phyloP scores from a whole-genome alignment of 2,113 vertebrate genomes.

The Amphilophus citrinellus region DNA sequence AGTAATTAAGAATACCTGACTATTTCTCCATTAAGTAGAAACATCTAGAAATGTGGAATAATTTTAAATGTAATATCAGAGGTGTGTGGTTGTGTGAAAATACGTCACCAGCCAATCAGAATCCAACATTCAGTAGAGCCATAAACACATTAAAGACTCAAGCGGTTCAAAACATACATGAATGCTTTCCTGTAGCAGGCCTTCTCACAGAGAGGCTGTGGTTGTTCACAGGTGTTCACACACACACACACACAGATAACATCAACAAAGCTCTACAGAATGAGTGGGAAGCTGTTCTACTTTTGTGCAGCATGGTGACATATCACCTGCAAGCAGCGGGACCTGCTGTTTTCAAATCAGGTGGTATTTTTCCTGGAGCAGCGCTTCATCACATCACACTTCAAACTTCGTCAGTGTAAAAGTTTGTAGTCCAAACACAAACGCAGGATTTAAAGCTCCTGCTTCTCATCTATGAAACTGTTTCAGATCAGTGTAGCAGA shows the following conservation, averaged over 20 bases:
- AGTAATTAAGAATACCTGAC: background rate
- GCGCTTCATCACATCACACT: background rate
- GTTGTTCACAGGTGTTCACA: slow-evolving; percentile 50
- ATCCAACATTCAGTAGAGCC: slow-evolving; percentile 13
- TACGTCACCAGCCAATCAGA: slow-evolving; percentile 22
- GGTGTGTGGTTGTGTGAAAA: slow-evolving; percentile 1
- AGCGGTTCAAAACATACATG: slow-evolving; percentile 17
- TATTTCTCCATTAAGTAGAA: background rate
- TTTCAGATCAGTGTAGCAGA: background rate
- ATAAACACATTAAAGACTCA: slow-evolving; percentile 8
- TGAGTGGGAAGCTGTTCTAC: slow-evolving; percentile 34
- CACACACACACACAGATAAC: slow-evolving; percentile 11
- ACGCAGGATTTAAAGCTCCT: no score
- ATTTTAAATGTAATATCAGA: background rate
- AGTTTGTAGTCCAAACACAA: background rate
- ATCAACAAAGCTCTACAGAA: slow-evolving; percentile 17
- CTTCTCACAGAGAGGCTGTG: slow-evolving; percentile 24
- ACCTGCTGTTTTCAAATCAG: slow-evolving; percentile 19
- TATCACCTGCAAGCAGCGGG: slow-evolving; percentile 25
- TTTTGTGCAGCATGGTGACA: slow-evolving; percentile 25
- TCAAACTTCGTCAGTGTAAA: background rate
- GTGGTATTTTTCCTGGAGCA: slow-evolving; percentile 15
- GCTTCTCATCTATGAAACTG: background rate
- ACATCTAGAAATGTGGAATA: background rate
- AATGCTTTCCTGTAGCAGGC: background rate